phyloP scores from a whole-genome alignment of 2,797 vertebrate species.

The Ptychadena robeensis region DNA sequence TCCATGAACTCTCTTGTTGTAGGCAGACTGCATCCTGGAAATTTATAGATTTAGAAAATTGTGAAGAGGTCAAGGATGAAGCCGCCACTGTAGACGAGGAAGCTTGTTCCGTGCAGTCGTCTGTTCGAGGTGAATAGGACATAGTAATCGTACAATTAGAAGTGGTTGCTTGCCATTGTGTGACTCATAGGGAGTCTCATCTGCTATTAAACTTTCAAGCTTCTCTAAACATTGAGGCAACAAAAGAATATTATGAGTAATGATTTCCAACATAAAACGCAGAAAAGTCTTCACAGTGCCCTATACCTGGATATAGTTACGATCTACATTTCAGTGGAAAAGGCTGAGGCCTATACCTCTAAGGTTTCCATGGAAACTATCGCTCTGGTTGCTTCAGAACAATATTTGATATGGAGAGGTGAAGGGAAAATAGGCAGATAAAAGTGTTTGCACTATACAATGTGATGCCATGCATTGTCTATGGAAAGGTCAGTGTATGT shows the following conservation, averaged over 20 bases:
- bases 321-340: conserved; percentile 18
- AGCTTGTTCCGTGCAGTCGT: background rate
- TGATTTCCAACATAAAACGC: conserved; percentile 23
- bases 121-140: background rate
- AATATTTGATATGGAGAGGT: conserved; percentile 19
- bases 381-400: background rate
- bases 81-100: background rate
- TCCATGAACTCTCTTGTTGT: background rate
- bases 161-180: background rate
- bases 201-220: background rate
- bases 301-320: conserved; percentile 9
- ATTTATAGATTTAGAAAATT: background rate
- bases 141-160: background rate
- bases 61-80: conserved; percentile 8
- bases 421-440: background rate
- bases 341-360: conserved; percentile 5
- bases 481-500: background rate
- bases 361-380: conserved; percentile 54
- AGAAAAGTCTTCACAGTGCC: conserved; percentile 8
- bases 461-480: background rate
- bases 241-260: conserved; percentile 31
- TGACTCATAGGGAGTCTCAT: conserved; percentile 29
- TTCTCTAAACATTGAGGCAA: conserved; percentile 33
- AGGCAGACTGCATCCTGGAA: background rate
- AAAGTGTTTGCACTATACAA: background rate